These are phyloP conservation scores for Hoplostethus mediterraneus DNA, from an alignment of 2,797 vertebrate genomes.

Conservation along the genomic window DNA sequence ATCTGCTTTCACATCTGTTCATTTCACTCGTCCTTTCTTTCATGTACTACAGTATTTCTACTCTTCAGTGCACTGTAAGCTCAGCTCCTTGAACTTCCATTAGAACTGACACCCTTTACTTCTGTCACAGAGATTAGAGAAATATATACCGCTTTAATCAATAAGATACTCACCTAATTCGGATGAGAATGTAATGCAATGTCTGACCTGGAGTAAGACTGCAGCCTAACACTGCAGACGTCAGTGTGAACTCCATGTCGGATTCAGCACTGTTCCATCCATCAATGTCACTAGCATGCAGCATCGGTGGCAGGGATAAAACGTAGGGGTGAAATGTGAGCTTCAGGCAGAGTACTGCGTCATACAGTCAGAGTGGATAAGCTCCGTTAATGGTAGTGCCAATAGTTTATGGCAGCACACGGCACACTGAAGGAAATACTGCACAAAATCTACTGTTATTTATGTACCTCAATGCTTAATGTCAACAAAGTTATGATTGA, in stretches of 20 bases:
- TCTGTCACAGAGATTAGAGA: constrained; percentile 18
- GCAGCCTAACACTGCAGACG: constrained; percentile 40
- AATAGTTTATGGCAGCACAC: constrained; percentile 38
- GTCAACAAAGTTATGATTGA: no score
- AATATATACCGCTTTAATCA: constrained; percentile 19
- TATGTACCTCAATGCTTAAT: constrained; percentile 24
- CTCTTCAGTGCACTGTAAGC: neutral
- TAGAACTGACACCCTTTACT: constrained; percentile 5
- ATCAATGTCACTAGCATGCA: constrained; percentile 57
- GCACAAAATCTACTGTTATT: constrained; percentile 20
- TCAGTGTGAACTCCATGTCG: constrained; percentile 46
- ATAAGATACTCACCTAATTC: constrained; percentile 29
- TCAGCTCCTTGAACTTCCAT: constrained; percentile 8
- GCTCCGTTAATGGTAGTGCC: constrained; percentile 43
- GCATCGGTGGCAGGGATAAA: constrained; percentile 54
- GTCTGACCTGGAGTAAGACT: constrained; percentile 26
- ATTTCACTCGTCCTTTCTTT: constrained; percentile 5
- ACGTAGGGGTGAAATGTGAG: constrained; percentile 62
- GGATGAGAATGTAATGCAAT: constrained; percentile 23
- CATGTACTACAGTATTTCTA: neutral
- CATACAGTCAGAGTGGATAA: constrained; percentile 56
- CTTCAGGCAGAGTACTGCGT: constrained; percentile 58
- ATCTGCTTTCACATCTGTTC: constrained; percentile 33
- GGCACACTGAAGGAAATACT: constrained; percentile 1
- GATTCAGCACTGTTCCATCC: constrained; percentile 54